Conservation (phyloP, 2,113 vertebrate species). For the Thymallus thymallus region DNA sequence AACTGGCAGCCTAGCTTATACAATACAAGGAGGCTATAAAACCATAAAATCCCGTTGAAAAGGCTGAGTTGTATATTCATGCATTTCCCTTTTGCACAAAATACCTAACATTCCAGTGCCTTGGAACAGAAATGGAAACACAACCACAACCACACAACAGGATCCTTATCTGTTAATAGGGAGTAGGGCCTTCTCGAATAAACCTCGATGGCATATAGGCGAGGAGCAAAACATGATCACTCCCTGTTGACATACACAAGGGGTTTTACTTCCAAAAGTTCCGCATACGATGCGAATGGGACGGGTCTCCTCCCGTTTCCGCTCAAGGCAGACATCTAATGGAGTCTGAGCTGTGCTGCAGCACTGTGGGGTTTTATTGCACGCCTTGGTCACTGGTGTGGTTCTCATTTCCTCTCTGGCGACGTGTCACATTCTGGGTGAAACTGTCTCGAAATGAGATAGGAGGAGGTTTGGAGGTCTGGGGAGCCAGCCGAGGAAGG, state of each 20-base stretch:
- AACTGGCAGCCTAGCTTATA: neutral
- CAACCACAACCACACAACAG: neutral
- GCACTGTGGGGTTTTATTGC: slow-evolving; percentile 39
- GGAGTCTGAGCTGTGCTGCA: slow-evolving; percentile 22
- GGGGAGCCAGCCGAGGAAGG: neutral
- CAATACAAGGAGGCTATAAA: neutral
- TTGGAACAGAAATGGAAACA: neutral
- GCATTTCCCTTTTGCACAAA: neutral
- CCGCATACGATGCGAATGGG: slow-evolving; percentile 27
- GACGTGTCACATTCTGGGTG: slow-evolving; percentile 22
- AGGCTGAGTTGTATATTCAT: neutral
- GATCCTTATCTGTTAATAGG: neutral
- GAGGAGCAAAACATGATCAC: neutral
- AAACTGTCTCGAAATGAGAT: neutral
- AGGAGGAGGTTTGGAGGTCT: slow-evolving; percentile 1
- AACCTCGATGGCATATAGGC: neutral
- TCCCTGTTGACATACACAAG: neutral
- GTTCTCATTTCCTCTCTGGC: slow-evolving; percentile 37
- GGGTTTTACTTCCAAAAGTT: neutral
- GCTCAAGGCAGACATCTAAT: slow-evolving; percentile 41
- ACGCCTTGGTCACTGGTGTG: slow-evolving; percentile 20
- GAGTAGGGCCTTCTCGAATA: neutral
- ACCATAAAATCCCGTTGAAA: neutral
- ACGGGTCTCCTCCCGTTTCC: slow-evolving; percentile 36
- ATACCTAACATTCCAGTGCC: neutral